phyloP scores from a whole-genome alignment of 2,113 vertebrate species.

The Chinchilla lanigera region DNA sequence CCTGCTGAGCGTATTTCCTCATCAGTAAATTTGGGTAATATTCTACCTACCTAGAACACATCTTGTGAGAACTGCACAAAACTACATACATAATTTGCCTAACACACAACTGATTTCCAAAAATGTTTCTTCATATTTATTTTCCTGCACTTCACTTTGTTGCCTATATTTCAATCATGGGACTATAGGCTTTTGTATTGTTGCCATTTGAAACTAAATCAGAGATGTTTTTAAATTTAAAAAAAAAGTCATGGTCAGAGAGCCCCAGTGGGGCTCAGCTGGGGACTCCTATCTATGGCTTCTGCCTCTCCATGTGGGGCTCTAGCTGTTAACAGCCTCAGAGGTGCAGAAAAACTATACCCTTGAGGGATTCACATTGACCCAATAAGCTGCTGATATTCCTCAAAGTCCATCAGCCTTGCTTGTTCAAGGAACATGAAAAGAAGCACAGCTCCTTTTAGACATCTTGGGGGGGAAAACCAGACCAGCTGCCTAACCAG shows the following conservation, averaged over 20 bases:
- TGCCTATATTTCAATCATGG: not conserved
- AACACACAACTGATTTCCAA: not conserved
- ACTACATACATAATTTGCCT: not conserved
- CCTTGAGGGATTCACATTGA: not conserved
- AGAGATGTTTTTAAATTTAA: not conserved
- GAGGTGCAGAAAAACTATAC: not conserved
- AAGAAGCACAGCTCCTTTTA: not conserved
- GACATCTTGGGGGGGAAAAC: not conserved
- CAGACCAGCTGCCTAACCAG: not conserved
- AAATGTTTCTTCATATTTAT: not conserved
- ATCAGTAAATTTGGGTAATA: not conserved
- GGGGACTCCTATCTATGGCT: not conserved
- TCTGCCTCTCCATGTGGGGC: rapidly evolving
- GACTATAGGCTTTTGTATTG: not conserved
- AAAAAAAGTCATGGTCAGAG: not conserved
- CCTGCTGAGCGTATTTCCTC: not conserved
- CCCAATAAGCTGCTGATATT: not conserved
- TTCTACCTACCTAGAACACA: not conserved
- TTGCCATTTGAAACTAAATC: not conserved
- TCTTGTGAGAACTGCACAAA: not conserved
- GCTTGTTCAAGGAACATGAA: not conserved
- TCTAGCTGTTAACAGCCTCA: not conserved
- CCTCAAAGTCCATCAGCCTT: not conserved
- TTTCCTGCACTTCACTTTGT: not conserved
- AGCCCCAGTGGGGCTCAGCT: not conserved